Evolutionary conservation across 2,113 vertebrate species (phyloP).

Genomic region (Lagopus leucura): DNA sequence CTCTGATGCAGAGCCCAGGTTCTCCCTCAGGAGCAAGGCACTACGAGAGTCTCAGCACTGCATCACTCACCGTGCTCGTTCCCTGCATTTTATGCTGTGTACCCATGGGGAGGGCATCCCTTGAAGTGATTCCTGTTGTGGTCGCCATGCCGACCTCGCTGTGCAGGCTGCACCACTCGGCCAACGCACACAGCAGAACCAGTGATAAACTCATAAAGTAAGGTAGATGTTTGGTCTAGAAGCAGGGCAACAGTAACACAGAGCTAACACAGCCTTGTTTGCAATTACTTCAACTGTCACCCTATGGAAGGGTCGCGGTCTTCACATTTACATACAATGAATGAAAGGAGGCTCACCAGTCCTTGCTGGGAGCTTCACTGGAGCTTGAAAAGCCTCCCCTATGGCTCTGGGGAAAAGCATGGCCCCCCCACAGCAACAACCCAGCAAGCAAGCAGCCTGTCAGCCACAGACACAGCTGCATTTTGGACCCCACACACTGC

Average conservation of each 20-base stretch:
- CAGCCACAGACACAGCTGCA: fast-evolving
- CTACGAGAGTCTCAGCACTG: not conserved
- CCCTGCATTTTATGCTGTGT: not conserved
- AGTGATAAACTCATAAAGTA: fast-evolving
- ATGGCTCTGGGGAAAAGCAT: not conserved
- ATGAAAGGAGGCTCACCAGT: not conserved
- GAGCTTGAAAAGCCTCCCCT: not conserved
- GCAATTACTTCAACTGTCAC: not conserved
- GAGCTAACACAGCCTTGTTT: not conserved
- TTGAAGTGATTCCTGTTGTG: not conserved
- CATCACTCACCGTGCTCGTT: not conserved
- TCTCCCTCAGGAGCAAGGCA: not conserved
- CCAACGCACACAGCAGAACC: fast-evolving
- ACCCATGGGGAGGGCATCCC: not conserved
- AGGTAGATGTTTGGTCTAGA: not conserved
- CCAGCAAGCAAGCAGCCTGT: not conserved
- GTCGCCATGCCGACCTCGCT: not conserved
- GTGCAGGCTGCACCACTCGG: not conserved
- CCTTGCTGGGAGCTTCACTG: fast-evolving
- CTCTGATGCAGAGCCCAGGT: not conserved
- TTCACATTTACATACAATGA: not conserved
- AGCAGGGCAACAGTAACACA: not conserved
- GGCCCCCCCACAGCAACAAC: fast-evolving
- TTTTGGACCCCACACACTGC: not conserved
- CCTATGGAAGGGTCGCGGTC: not conserved